Evolutionary conservation across 2,113 vertebrate genomes (phyloP).

Genomic region (Leptosomus discolor): DNA sequence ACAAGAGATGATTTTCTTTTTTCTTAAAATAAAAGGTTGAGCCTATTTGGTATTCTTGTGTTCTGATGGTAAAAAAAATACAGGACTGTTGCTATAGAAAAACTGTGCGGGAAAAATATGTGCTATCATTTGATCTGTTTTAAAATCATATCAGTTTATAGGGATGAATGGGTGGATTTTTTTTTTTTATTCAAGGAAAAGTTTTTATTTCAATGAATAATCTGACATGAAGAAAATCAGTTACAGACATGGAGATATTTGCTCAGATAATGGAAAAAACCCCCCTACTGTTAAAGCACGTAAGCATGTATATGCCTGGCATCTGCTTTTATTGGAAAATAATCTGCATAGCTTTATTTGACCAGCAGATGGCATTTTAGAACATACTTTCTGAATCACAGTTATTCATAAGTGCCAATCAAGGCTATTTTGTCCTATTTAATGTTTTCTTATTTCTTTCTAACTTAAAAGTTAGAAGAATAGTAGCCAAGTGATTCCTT

Average conservation of each 20-base stretch:
- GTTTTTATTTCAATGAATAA: not conserved
- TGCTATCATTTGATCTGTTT: not conserved
- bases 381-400: not conserved
- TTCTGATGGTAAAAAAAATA: not conserved
- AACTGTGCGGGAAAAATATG: not conserved
- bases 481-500: not conserved
- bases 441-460: not conserved
- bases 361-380: slow-evolving; percentile 17
- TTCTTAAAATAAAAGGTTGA: not conserved
- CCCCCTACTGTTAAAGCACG: not conserved
- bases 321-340: not conserved
- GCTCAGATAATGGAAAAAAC: not conserved
- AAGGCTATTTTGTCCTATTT: not conserved
- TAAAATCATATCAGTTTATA: not conserved
- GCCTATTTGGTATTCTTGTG: not conserved
- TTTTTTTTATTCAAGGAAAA: not conserved
- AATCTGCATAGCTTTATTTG: not conserved
- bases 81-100: not conserved
- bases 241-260: not conserved
- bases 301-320: not conserved
- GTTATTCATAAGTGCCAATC: not conserved
- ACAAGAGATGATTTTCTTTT: not conserved
- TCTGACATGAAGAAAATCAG: not conserved
- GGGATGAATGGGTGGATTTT: not conserved
- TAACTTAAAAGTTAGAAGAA: not conserved